Conservation (phyloP, 2,113 vertebrate genomes). For the Gambusia holbrooki region DNA sequence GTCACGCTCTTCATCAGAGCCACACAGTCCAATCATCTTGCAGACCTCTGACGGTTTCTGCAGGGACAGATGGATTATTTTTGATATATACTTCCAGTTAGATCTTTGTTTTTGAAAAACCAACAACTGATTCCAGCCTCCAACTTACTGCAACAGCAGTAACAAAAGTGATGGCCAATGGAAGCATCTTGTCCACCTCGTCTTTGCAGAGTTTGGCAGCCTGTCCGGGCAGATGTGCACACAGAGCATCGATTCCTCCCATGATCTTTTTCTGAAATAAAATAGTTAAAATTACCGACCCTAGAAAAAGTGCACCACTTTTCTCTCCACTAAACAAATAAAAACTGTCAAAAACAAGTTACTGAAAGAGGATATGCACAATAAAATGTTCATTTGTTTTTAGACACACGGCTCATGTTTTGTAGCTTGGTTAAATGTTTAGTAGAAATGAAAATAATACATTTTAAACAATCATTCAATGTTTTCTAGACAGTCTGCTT, state of each 20-base stretch:
- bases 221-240: slow-evolving; percentile 56
- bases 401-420: too few relatives aligned
- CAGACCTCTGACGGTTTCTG: slow-evolving; percentile 81
- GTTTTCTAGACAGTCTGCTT: too few relatives aligned
- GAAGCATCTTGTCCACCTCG: slow-evolving; percentile 69
- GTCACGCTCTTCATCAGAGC: background rate
- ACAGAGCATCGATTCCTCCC: slow-evolving; percentile 68
- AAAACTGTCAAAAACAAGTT: too few relatives aligned
- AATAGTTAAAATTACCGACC: background rate
- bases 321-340: background rate
- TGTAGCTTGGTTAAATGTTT: too few relatives aligned
- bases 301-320: background rate
- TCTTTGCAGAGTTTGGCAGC: slow-evolving; percentile 63
- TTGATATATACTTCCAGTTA: background rate
- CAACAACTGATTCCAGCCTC: background rate
- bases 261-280: slow-evolving; percentile 69
- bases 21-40: slow-evolving; percentile 77
- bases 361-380: too few relatives aligned
- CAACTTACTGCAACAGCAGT: slow-evolving; percentile 72
- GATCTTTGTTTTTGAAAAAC: background rate
- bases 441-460: too few relatives aligned
- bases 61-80: background rate
- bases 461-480: too few relatives aligned
- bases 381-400: too few relatives aligned
- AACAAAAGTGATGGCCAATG: slow-evolving; percentile 70